Evolutionary conservation across 2,113 vertebrate genomes (phyloP), one percentile per base, ranked within the genome.

Genomic region (Anoura caudifer): DNA sequence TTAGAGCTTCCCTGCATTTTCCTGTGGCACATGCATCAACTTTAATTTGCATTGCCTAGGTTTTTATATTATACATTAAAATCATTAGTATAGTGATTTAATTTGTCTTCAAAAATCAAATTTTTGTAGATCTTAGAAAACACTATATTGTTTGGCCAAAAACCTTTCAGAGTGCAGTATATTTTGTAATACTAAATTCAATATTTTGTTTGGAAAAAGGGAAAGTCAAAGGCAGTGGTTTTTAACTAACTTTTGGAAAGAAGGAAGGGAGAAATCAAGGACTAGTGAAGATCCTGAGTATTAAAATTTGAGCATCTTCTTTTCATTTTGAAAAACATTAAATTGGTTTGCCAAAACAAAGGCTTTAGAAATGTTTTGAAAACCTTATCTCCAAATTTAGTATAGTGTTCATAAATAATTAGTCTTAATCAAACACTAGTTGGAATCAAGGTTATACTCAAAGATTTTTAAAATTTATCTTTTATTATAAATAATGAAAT

Each of bases 21-120:
- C 63, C 92, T 38, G 45, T 91, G 38, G 54, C 41, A 79, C 24
- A 0, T 72, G 73, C 7, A 90, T 93, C 63, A 93, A 69, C 63
- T 88, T 95, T 86, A 47, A 90, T 86, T 92, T 96, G 7, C n/a
- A 45, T 45, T 63, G 6, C 91, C 50, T 82, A 45, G 16, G 20
- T 84, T 95, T 93, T 95, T 84, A 95, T 95, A n/a, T 65, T 52
- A 52, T 93, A 73, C 15, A 86, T 91, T 91, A 82, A 85, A 91
- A 56, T 41, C 19, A 77, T 95, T 87, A 93, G 59, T 65, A 85
- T 96, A 50, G 88, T 94, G 90, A 94, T 65, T 91, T 95, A 93
- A 96, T 92, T 97, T 96, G 33, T 36, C 33, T 94, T 87, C 52
- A 65, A 91, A 59, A 94, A 85, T 91, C 65, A 81, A 89, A 89